A percentile compares a stretch with the other conserved stretches of the same genome.
Conservation (phyloP, 2,888 invertebrate genomes). For the Drosophila austrosaltans region DNA sequence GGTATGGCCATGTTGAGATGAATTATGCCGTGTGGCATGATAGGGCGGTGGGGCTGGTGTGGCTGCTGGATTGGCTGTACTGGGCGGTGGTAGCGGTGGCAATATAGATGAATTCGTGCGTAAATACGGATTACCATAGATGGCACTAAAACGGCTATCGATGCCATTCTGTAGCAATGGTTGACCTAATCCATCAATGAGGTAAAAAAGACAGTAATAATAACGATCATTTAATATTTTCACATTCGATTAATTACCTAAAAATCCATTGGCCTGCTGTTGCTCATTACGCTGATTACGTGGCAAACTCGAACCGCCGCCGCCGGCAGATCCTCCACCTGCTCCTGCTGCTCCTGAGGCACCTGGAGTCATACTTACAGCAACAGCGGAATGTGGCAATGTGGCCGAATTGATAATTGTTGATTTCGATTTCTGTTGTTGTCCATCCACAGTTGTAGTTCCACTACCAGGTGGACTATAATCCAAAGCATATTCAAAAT, state of each 20-base stretch:
- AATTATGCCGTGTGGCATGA: slow-evolving; percentile 82
- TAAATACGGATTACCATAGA: slow-evolving; percentile 95
- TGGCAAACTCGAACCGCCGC: slow-evolving; percentile 74
- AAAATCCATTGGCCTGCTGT: slow-evolving; percentile 80
- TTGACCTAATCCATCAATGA: slow-evolving; percentile 74
- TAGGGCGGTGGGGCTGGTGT: slow-evolving; percentile 93
- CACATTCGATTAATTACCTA: slow-evolving; percentile 63
- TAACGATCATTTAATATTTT: not conserved
- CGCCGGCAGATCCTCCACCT: no score
- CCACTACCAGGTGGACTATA: slow-evolving; percentile 89
- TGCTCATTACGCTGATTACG: slow-evolving; percentile 81
- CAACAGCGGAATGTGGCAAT: slow-evolving; percentile 79
- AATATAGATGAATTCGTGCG: slow-evolving; percentile 86
- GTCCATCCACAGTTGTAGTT: not conserved
- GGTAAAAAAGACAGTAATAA: not conserved
- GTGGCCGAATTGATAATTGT: slow-evolving; percentile 77
- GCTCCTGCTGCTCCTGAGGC: slow-evolving; percentile 54
- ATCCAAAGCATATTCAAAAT: slow-evolving; percentile 94
- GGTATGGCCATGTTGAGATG: slow-evolving; percentile 35
- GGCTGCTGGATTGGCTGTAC: slow-evolving; percentile 90
- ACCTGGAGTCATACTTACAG: slow-evolving; percentile 20
- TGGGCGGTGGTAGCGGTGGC: slow-evolving; percentile 85
- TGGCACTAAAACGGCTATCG: slow-evolving; percentile 90
- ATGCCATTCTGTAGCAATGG: slow-evolving; percentile 83
- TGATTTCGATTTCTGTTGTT: slow-evolving; percentile 37